Conservation (phyloP, 1,140 invertebrate genomes). For the Bilobella aurantiaca region DNA sequence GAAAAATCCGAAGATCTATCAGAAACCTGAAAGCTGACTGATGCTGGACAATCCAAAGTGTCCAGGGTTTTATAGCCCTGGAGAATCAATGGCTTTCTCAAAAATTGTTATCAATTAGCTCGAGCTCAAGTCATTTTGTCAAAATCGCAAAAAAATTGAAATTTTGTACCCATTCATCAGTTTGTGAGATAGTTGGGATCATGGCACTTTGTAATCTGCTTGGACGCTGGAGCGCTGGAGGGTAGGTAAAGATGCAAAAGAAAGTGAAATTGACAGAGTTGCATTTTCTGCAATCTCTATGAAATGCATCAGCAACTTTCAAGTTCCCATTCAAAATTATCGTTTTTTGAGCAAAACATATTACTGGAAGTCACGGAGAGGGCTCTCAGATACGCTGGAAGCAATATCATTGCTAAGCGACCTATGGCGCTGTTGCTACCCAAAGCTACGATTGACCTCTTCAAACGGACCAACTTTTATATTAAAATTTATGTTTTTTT, state of each 20-base stretch:
- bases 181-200: no score
- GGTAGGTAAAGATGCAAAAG: neutral
- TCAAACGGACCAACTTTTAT: no score
- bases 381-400: no score
- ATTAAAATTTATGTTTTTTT: no score
- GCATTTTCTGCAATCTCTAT: neutral
- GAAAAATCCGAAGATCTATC: constrained; percentile 6
- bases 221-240: no score
- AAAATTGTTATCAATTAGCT: neutral
- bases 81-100: neutral
- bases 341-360: no score
- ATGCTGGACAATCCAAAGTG: neutral
- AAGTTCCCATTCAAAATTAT: neutral
- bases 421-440: no score
- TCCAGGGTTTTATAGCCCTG: constrained; percentile 9
- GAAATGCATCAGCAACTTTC: constrained; percentile 1
- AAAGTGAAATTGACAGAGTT: neutral
- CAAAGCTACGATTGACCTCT: no score
- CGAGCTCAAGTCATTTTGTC: neutral
- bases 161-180: neutral
- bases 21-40: constrained; percentile 8
- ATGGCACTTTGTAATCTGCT: no score
- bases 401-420: no score
- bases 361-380: no score
- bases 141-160: neutral